Evolutionary conservation across 2,113 vertebrate genomes (phyloP), one percentile per base, ranked within the genome.

Genomic region (Chloebia gouldiae): DNA sequence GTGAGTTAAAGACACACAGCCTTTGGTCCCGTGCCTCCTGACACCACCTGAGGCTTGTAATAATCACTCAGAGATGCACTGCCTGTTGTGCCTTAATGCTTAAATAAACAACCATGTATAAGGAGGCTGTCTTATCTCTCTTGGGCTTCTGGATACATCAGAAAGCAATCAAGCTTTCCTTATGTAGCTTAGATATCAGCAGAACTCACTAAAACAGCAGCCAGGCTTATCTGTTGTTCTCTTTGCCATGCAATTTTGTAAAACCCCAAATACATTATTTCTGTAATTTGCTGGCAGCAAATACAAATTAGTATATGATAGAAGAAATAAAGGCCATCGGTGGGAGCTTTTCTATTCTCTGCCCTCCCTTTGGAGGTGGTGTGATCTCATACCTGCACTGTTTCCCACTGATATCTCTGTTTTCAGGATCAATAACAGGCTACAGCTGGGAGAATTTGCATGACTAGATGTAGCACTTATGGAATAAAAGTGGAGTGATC

Each of bases 391-490:
- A 63, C 86, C 72, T 82, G 6, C 51, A 47, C 25, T 27, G 86
- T 64, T 93, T 92, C 82, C 84, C 78, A 81, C 84, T 76, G 84
- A 69, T 94, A 76, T 76, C 89, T 96, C 84, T 87, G 88, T 90
- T 96, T 96, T 90, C 89, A 82, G 91, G 95, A 92, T 95, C 92
- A 88, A 70, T 96, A 94, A 66, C 91, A 77, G 7, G 64, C 68
- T 94, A 91, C 86, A 96, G 78, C 76, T 86, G 88, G 77, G 83
- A 86, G 83, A 95, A 94, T 96, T 94, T 97, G 86, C 94, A 95
- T 96, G 93, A 96, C 91, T 94, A 93, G 88, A 97, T 92, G 82
- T 77, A 89, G 94, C 96, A 97, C 96, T 97, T 96, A 95, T 2
- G 27, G 90, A 84, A 95, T 83, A 91, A 89, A 95, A 95, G 90